These are phyloP conservation scores for Sciaenops ocellatus DNA, from an alignment of 2,797 vertebrate species.

Conservation along the genomic window DNA sequence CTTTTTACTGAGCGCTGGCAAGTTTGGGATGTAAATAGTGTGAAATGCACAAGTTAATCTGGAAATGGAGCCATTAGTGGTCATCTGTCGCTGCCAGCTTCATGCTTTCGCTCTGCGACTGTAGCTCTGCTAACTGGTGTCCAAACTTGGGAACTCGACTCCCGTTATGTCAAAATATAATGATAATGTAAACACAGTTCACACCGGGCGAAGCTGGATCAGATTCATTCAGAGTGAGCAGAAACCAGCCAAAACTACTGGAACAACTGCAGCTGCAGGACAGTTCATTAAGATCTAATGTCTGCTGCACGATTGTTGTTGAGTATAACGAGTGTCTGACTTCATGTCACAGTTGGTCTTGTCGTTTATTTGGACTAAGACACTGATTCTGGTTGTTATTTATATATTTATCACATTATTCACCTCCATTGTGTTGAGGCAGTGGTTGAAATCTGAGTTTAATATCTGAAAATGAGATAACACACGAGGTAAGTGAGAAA, in stretches of 20 bases:
- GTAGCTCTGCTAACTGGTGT: neutral
- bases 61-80: conserved; percentile 25
- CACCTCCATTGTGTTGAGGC: neutral
- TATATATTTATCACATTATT: neutral
- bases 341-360: neutral
- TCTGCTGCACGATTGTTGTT: neutral
- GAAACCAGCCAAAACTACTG: neutral
- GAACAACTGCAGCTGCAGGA: neutral
- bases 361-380: neutral
- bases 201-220: neutral
- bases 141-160: neutral
- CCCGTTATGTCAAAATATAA: neutral
- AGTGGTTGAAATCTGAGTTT: no score
- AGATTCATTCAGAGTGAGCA: neutral
- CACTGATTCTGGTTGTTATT: no score
- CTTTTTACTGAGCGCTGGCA: conserved; percentile 12
- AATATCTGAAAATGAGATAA: neutral
- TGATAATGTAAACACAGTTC: neutral
- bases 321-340: neutral
- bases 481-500: neutral
- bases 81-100: conserved; percentile 24
- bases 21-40: conserved; percentile 17
- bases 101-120: neutral
- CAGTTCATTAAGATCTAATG: neutral
- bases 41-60: conserved; percentile 39